These are phyloP conservation scores for Neocrepidodera transversa DNA, from an alignment of 2,888 invertebrate genomes.

Conservation along the genomic window DNA sequence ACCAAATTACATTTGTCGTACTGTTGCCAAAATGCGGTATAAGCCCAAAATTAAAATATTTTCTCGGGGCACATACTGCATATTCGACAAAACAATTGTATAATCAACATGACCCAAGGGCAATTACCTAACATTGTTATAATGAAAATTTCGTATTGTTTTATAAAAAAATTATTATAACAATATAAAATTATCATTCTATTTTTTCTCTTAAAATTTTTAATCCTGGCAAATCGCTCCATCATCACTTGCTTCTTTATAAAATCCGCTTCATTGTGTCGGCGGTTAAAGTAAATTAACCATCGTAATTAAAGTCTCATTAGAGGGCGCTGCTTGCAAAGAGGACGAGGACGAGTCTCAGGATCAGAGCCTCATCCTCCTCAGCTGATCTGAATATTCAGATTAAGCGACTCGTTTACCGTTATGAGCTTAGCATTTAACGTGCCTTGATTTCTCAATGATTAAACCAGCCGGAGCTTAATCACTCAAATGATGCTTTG, in stretches of 20 bases:
- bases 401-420: constrained; percentile 53
- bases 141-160: too few species aligned
- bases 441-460: constrained; percentile 48
- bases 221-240: neutral
- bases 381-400: constrained; percentile 54
- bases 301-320: constrained; percentile 55
- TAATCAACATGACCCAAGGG: too few species aligned
- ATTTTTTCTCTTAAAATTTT: too few species aligned
- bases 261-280: neutral
- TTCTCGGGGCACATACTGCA: too few species aligned
- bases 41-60: too few species aligned
- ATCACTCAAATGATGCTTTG: constrained; percentile 23
- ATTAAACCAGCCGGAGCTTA: constrained; percentile 40
- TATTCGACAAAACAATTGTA: too few species aligned
- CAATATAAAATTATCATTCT: too few species aligned
- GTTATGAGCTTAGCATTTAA: constrained; percentile 49
- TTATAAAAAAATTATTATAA: too few species aligned
- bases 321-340: constrained; percentile 50
- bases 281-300: constrained; percentile 48
- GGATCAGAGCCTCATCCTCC: neutral
- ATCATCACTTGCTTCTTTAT: constrained; percentile 1
- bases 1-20: too few species aligned
- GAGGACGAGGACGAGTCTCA: constrained; percentile 26
- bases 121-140: too few species aligned
- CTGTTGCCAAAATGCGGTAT: too few species aligned